Evolutionary conservation across 2,797 vertebrate genomes (phyloP).

Genomic region (Atherinosoma microstoma): DNA sequence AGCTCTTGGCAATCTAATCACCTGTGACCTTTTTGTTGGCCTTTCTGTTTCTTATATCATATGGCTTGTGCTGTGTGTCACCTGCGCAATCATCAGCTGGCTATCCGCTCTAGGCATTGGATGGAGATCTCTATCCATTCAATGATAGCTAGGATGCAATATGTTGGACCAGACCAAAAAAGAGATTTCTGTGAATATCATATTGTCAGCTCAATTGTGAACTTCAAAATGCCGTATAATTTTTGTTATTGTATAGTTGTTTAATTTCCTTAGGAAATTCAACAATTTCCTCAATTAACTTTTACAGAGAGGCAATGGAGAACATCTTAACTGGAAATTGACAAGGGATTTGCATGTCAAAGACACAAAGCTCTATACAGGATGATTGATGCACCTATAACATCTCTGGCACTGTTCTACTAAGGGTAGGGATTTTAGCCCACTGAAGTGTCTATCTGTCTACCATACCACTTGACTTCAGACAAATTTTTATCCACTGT

Average conservation of each 20-base stretch:
- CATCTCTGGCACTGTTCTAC: not conserved
- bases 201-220: not conserved
- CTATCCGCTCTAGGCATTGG: constrained; percentile 35
- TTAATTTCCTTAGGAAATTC: not conserved
- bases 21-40: constrained; percentile 79
- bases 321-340: not conserved
- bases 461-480: too few relatives aligned
- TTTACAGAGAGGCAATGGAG: not conserved
- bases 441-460: too few relatives aligned
- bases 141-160: constrained; percentile 12
- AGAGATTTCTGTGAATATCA: not conserved
- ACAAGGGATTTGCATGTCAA: not conserved
- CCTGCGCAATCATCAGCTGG: constrained; percentile 8
- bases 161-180: not conserved
- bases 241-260: not conserved
- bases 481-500: too few relatives aligned
- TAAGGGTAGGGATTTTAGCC: too few relatives aligned
- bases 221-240: constrained; percentile 10
- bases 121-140: constrained; percentile 54
- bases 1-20: constrained; percentile 72
- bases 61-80: constrained; percentile 42
- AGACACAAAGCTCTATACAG: not conserved
- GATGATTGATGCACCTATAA: not conserved
- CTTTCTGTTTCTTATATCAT: constrained; percentile 63
- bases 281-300: not conserved